Conservation (phyloP, 1,140 invertebrate species). For the Apis cerana region DNA sequence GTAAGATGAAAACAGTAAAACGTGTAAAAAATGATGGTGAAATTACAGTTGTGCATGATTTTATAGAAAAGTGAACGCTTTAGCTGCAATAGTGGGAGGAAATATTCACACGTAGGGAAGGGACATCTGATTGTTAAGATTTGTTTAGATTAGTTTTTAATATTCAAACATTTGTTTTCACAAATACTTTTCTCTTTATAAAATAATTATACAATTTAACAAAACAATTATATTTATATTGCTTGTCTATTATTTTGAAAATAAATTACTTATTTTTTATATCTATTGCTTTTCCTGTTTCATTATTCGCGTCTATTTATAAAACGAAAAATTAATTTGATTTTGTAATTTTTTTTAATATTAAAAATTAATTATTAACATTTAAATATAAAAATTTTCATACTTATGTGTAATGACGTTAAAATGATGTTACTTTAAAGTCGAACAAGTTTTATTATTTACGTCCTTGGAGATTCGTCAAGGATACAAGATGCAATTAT, state of each 20-base stretch:
- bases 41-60: constrained; percentile 67
- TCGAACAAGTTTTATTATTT: neutral
- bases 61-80: constrained; percentile 77
- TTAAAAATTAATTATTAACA: too few species aligned
- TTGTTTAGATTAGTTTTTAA: constrained; percentile 53
- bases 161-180: constrained; percentile 1
- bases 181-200: neutral
- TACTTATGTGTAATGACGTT: neutral
- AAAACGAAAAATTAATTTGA: too few species aligned
- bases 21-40: constrained; percentile 65
- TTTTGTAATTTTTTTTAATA: too few species aligned
- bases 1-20: constrained; percentile 42
- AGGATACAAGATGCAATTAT: constrained; percentile 72
- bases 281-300: too few species aligned
- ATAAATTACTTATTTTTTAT: too few species aligned
- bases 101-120: constrained; percentile 55
- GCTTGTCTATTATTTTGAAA: neutral
- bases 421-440: constrained; percentile 56
- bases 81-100: constrained; percentile 69
- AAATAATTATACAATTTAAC: too few species aligned
- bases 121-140: constrained; percentile 38
- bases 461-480: constrained; percentile 70
- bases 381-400: neutral
- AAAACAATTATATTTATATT: too few species aligned
- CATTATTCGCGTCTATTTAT: too few species aligned